A percentile compares a stretch with the other conserved stretches of the same genome.
phyloP scores from a whole-genome alignment of 2,888 invertebrate species.

The Andrena bucephala region DNA sequence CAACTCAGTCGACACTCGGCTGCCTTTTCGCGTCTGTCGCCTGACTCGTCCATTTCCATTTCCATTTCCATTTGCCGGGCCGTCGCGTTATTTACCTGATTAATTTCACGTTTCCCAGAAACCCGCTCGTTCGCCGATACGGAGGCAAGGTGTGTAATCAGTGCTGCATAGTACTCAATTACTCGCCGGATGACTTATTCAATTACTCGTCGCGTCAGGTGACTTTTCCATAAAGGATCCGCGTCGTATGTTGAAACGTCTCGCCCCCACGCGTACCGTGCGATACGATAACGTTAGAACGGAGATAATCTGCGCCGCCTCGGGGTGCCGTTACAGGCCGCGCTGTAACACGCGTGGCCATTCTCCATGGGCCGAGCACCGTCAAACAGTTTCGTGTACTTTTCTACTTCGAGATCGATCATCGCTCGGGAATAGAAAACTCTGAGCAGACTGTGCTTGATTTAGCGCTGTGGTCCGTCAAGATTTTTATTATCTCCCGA shows the following conservation, averaged over 20 bases:
- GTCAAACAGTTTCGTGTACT: too few species aligned
- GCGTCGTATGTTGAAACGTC: too few species aligned
- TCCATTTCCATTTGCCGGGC: too few species aligned
- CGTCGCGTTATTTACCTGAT: neutral
- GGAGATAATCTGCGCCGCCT: neutral
- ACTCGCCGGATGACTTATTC: neutral
- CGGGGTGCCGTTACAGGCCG: neutral
- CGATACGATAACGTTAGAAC: neutral
- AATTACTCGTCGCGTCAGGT: neutral
- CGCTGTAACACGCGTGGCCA: neutral
- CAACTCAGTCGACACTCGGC: neutral
- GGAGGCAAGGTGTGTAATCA: neutral
- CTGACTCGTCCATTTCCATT: slow-evolving; percentile 13
- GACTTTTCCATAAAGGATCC: neutral
- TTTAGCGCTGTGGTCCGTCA: too few species aligned
- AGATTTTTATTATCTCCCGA: too few species aligned
- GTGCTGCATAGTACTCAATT: slow-evolving; percentile 11
- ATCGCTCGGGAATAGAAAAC: neutral
- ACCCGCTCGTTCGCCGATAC: neutral
- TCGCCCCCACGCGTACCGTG: too few species aligned
- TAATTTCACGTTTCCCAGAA: slow-evolving; percentile 27
- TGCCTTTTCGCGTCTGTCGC: neutral
- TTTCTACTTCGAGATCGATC: neutral
- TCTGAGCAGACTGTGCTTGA: neutral
- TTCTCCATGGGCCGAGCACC: neutral